phyloP scores from a whole-genome alignment of 2,888 invertebrate species.

The Mythimna impura region DNA sequence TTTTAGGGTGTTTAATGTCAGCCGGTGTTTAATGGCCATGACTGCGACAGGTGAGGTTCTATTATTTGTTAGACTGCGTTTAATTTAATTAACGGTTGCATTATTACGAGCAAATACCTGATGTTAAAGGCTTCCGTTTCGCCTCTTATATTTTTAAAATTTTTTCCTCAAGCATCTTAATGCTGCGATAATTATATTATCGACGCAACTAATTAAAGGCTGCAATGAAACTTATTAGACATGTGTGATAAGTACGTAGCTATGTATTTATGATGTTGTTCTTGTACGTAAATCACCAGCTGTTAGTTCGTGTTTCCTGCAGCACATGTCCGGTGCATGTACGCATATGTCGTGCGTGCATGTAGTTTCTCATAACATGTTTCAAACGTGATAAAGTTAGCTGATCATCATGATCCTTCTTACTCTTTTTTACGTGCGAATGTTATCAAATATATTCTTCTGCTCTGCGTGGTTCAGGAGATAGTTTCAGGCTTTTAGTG shows the following conservation, averaged over 20 bases:
- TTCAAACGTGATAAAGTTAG: background rate
- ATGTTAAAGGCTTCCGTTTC: slow-evolving; percentile 16
- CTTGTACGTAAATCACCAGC: slow-evolving; percentile 28
- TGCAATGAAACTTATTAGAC: slow-evolving; percentile 40
- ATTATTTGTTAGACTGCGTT: slow-evolving; percentile 34
- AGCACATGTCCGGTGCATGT: slow-evolving; percentile 3
- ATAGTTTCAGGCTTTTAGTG: too few species aligned
- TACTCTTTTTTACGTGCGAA: too few species aligned
- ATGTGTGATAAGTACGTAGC: slow-evolving; percentile 40
- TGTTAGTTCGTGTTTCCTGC: slow-evolving; percentile 1
- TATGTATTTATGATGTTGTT: slow-evolving; percentile 11
- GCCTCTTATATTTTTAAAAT: slow-evolving; percentile 2
- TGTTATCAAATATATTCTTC: too few species aligned
- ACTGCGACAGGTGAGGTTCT: slow-evolving; percentile 41
- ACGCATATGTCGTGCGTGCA: slow-evolving; percentile 7
- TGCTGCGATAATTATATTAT: slow-evolving; percentile 17
- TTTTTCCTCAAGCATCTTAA: slow-evolving; percentile 9
- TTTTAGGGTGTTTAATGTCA: slow-evolving; percentile 38
- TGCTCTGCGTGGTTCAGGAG: too few species aligned
- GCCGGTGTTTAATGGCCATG: slow-evolving; percentile 26
- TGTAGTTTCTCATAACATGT: background rate
- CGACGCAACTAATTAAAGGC: slow-evolving; percentile 20
- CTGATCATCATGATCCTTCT: background rate
- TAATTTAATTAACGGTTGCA: slow-evolving; percentile 27
- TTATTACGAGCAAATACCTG: slow-evolving; percentile 12